Evolutionary conservation across 2,888 invertebrate genomes (phyloP).

Genomic region (Mimumesa dahlbomi): DNA sequence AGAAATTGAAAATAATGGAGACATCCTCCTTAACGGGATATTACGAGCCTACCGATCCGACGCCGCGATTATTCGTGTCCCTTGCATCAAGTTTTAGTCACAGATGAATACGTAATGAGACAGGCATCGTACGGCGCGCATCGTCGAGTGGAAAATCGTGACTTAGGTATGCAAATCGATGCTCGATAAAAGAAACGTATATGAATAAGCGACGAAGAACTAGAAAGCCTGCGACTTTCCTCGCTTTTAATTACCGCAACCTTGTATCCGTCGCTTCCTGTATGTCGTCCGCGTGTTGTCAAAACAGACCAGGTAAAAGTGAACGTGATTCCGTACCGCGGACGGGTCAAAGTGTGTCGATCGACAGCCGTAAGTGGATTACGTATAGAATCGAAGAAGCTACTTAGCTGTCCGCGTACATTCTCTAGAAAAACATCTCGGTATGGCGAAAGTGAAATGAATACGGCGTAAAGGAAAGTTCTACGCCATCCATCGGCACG

Average conservation of each 20-base stretch:
- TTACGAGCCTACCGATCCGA: neutral
- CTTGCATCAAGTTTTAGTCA: neutral
- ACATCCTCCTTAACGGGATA: neutral
- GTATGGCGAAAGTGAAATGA: no score
- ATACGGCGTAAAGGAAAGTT: no score
- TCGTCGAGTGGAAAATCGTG: slow-evolving; percentile 26
- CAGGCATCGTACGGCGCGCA: neutral
- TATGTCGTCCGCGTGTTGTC: neutral
- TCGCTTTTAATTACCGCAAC: slow-evolving; percentile 9
- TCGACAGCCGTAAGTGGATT: slow-evolving; percentile 5
- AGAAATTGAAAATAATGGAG: neutral
- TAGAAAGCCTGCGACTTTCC: slow-evolving; percentile 9
- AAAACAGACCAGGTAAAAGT: slow-evolving; percentile 20
- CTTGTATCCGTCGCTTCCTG: neutral
- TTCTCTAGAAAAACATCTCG: slow-evolving; percentile 4
- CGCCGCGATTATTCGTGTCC: neutral
- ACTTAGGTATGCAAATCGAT: slow-evolving; percentile 23
- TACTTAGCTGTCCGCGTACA: slow-evolving; percentile 12
- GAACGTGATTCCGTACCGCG: slow-evolving; percentile 16
- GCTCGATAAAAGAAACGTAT: neutral
- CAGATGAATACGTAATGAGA: neutral
- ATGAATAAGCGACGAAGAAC: neutral
- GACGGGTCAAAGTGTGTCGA: slow-evolving; percentile 12
- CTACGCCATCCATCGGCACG: no score
- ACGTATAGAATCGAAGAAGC: slow-evolving; percentile 8